Percentiles rank a stretch among this genome's conserved stretches.
These are phyloP conservation scores for Conchocele bisecta DNA, from an alignment of 2,888 invertebrate genomes.

Conservation along the genomic window DNA sequence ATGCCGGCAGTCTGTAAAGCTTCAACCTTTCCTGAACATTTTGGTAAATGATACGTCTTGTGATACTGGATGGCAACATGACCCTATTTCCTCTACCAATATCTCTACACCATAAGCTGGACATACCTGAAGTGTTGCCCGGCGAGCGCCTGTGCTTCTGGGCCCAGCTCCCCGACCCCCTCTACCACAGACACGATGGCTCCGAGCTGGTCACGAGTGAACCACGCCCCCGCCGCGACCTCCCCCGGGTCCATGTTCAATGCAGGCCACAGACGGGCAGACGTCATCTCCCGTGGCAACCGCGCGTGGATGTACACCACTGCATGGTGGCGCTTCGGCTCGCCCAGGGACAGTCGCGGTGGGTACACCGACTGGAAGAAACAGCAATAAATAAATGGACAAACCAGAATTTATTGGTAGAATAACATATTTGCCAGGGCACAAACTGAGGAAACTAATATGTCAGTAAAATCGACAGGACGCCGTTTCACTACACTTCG, in stretches of 20 bases:
- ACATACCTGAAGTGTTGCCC: no score
- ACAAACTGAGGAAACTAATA: neutral
- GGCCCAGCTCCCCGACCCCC: slow-evolving; percentile 60
- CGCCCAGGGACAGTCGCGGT: slow-evolving; percentile 79
- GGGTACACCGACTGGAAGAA: slow-evolving; percentile 82
- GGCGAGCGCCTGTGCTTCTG: no score
- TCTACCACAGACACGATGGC: slow-evolving; percentile 72
- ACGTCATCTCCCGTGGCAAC: slow-evolving; percentile 64
- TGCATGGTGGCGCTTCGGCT: slow-evolving; percentile 82
- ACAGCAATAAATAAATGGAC: neutral
- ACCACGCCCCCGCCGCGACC: slow-evolving; percentile 81
- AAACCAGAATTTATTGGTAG: neutral
- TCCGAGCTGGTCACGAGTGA: slow-evolving; percentile 66
- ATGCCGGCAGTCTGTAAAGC: no score
- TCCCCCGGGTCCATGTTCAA: slow-evolving; percentile 80
- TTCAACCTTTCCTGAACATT: no score
- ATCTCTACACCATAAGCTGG: no score
- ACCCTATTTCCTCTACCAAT: no score
- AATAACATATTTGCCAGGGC: neutral
- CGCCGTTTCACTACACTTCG: no score
- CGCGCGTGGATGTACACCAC: slow-evolving; percentile 82
- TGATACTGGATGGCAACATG: no score
- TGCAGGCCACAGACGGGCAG: slow-evolving; percentile 57
- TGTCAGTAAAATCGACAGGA: neutral
- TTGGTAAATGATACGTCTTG: no score